Conservation (phyloP, 2,113 vertebrate species). For the Phrynosoma blainvillii region DNA sequence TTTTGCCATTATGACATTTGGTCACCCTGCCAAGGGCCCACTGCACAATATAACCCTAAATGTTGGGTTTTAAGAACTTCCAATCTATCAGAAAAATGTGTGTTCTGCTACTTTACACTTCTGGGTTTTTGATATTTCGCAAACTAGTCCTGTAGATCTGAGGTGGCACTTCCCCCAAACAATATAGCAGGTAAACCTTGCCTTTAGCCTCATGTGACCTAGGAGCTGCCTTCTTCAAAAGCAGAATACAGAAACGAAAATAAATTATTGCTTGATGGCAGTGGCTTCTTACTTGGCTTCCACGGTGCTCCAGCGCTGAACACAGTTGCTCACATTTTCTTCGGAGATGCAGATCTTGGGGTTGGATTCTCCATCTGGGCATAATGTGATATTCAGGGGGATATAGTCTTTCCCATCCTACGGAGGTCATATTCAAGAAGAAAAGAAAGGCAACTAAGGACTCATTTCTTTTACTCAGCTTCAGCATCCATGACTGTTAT, state of each 20-base stretch:
- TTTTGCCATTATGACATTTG: no score
- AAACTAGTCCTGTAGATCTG: no score
- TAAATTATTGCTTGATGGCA: neutral
- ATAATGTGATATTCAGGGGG: conserved; percentile 89
- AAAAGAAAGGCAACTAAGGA: neutral
- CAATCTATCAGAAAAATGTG: no score
- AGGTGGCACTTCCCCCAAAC: no score
- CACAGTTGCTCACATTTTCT: conserved; percentile 73
- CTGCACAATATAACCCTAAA: no score
- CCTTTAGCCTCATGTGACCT: no score
- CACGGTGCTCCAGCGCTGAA: conserved; percentile 80
- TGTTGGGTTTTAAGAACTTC: no score
- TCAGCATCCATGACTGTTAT: neutral
- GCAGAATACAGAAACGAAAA: neutral
- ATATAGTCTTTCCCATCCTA: conserved; percentile 96
- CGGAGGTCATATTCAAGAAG: conserved; percentile 8
- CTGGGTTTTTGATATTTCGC: no score
- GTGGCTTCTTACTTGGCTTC: conserved; percentile 79
- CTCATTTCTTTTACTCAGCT: neutral
- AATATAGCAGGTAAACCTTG: no score
- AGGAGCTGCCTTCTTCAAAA: neutral
- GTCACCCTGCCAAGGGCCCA: no score
- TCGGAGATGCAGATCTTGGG: conserved; percentile 70
- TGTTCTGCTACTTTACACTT: no score
- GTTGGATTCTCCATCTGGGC: conserved; percentile 76